These are phyloP conservation scores for Bellardia bayeri DNA, from an alignment of 2,888 invertebrate species.

Conservation along the genomic window DNA sequence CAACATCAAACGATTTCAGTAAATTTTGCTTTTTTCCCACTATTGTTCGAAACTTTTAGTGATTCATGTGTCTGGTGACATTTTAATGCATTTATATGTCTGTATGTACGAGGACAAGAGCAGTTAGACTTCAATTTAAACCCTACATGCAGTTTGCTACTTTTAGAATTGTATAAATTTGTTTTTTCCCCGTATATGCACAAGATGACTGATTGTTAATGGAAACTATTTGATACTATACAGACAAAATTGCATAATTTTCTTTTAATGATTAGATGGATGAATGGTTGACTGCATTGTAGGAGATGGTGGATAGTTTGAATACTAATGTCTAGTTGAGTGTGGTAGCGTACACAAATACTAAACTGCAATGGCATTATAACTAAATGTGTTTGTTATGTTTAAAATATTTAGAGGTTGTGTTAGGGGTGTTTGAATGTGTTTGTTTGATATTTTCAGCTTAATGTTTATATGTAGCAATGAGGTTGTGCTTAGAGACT, in stretches of 20 bases:
- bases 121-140: not conserved
- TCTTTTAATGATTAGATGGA: conserved; percentile 15
- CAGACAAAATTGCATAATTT: conserved; percentile 9
- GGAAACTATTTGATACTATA: not conserved
- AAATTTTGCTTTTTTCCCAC: not conserved
- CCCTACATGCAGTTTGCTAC: not conserved
- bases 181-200: not conserved
- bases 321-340: not conserved
- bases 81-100: not conserved
- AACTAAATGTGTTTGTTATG: conserved; percentile 1
- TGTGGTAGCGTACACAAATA: not conserved
- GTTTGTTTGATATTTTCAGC: not conserved
- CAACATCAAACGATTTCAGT: not conserved
- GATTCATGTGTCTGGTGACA: not conserved
- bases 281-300: not conserved
- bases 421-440: not conserved
- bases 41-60: not conserved
- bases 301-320: not conserved
- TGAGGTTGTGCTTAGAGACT: not conserved
- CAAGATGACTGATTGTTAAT: not conserved
- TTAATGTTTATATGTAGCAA: not conserved
- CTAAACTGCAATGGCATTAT: not conserved
- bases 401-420: not conserved
- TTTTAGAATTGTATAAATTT: not conserved
- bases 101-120: not conserved